Percentiles rank a stretch among this genome's conserved stretches.
These are phyloP conservation scores for Acrobasis consociella DNA, from an alignment of 2,888 invertebrate genomes.

Conservation along the genomic window DNA sequence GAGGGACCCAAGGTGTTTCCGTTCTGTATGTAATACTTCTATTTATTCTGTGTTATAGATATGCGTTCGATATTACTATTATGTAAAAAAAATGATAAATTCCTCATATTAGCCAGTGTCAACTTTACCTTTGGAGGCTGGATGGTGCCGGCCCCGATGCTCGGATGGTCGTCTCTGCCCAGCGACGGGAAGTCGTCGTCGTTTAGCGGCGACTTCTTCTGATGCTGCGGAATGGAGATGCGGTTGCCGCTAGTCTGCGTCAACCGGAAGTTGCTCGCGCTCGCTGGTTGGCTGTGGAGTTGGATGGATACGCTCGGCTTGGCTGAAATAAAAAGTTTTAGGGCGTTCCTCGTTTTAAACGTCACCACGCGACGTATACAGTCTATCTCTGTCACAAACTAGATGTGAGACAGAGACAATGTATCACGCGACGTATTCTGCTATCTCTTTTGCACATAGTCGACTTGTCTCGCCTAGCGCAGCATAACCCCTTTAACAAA, in stretches of 20 bases:
- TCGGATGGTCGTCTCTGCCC: conserved; percentile 69
- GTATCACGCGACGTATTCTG: no score
- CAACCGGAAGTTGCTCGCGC: conserved; percentile 74
- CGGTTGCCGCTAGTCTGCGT: conserved; percentile 67
- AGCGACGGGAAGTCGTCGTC: conserved; percentile 58
- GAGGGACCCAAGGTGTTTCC: no score
- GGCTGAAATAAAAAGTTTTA: conserved; percentile 45
- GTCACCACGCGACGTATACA: no score
- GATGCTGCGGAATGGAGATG: conserved; percentile 50
- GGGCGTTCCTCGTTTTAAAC: no score
- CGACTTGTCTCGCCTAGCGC: no score
- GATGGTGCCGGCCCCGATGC: conserved; percentile 59
- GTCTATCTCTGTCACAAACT: no score
- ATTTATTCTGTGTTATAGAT: no score
- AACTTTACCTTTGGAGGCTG: conserved; percentile 67
- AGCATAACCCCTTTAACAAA: no score
- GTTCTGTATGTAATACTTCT: no score
- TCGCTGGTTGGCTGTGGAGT: conserved; percentile 72
- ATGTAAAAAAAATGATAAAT: no score
- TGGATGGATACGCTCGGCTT: conserved; percentile 79
- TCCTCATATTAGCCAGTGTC: background rate
- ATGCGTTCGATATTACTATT: no score
- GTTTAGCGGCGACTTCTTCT: conserved; percentile 34
- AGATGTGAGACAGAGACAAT: background rate
- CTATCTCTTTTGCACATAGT: no score